phyloP scores from a whole-genome alignment of 2,113 vertebrate species.

The Circaetus cinerascens region DNA sequence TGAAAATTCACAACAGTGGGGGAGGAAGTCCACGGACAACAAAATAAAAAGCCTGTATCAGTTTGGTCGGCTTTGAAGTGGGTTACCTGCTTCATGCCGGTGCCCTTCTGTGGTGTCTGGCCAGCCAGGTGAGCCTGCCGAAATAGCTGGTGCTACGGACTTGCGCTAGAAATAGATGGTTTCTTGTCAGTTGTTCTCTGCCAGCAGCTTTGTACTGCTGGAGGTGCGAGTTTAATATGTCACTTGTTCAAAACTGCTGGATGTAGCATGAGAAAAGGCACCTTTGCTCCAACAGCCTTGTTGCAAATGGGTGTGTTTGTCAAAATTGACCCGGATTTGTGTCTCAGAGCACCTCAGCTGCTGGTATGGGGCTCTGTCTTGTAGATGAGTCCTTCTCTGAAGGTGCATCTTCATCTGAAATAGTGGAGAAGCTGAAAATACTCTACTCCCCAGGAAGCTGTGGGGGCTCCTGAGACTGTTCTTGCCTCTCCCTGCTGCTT shows the following conservation, averaged over 20 bases:
- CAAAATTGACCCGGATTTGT: not conserved
- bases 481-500: fast-evolving
- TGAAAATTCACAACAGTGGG: not conserved
- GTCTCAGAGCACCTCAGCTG: not conserved
- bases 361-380: not conserved
- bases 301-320: not conserved
- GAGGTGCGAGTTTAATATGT: not conserved
- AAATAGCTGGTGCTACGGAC: not conserved
- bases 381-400: not conserved
- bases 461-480: not conserved
- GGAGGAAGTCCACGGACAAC: not conserved
- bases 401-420: not conserved
- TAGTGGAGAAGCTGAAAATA: not conserved
- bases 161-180: not conserved
- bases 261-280: not conserved
- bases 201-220: not conserved
- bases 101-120: not conserved
- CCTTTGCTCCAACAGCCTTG: fast-evolving
- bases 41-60: not conserved
- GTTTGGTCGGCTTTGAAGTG: fast-evolving
- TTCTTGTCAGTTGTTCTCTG: not conserved
- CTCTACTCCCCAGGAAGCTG: fast-evolving
- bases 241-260: not conserved
- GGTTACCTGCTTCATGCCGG: fast-evolving
- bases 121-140: not conserved